Evolutionary conservation across 2,888 invertebrate species (phyloP).

Genomic region (Priocnemis perturbator): DNA sequence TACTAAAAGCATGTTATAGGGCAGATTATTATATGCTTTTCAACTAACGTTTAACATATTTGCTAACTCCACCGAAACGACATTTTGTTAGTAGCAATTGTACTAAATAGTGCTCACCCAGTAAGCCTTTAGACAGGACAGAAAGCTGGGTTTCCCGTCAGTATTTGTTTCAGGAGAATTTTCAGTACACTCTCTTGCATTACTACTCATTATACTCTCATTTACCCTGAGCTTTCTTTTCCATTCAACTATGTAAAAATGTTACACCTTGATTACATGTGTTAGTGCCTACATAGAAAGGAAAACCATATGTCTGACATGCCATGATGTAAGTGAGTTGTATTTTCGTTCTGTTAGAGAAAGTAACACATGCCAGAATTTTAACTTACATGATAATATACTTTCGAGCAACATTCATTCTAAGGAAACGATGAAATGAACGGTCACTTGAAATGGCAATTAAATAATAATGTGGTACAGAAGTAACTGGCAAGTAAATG

Average conservation of each 20-base stretch:
- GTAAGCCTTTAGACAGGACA: conserved; percentile 43
- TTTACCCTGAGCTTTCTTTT: conserved; percentile 35
- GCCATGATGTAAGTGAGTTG: too few species aligned
- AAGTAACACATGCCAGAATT: too few species aligned
- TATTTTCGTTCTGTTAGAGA: too few species aligned
- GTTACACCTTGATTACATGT: conserved; percentile 32
- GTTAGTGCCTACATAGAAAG: conserved; percentile 44
- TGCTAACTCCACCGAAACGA: conserved; percentile 10
- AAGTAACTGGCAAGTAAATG: too few species aligned
- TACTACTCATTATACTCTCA: conserved; percentile 40
- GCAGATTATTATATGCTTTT: not conserved
- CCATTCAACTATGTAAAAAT: conserved; percentile 35
- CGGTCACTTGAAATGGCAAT: too few species aligned
- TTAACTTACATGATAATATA: too few species aligned
- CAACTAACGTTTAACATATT: not conserved
- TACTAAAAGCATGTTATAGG: conserved; percentile 1
- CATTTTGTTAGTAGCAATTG: conserved; percentile 17
- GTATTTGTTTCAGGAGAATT: conserved; percentile 31
- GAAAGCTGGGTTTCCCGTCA: conserved; percentile 38
- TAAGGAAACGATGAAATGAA: too few species aligned
- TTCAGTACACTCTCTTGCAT: conserved; percentile 33
- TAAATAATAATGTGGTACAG: too few species aligned
- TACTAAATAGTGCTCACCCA: conserved; percentile 46
- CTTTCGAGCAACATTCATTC: not conserved
- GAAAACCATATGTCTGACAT: conserved; percentile 19